Evolutionary conservation across 2,888 invertebrate species (phyloP), one percentile per base, ranked within the genome.

Genomic region (Synanthedon tipuliformis): DNA sequence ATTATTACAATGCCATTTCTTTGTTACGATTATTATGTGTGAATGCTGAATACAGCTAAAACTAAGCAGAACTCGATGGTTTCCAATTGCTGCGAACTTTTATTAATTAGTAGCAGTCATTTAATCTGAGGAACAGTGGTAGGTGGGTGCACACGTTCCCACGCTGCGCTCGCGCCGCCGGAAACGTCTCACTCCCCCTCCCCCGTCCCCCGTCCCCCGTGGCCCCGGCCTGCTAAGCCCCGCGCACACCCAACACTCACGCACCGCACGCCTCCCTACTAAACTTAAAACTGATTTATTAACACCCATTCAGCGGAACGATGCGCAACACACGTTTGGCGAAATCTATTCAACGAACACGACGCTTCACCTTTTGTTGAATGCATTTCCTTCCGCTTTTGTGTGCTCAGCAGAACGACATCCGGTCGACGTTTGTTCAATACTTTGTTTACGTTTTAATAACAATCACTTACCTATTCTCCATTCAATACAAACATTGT

Each of bases 101-200:
- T 81, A 85, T 83, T 86, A 86, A 86, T 86, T 84, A 84, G 82
- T 81, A 73, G 66, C 73, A 76, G 79, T 78, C 81, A 73, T 81
- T 79, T 80, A 81, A 81, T 82, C 78, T 74, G 75, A 76, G 73
- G 73, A 79, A 71, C 68, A 68, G 75, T 70, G 69, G 73, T 64
- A 80, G 79, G 81, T 79, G 81, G 79, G 75, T 77, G 79, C 78
- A 80, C 71, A 68, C 75, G 82, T 85, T 85, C 87, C 85, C 86
- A 86, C 87, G 87, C 73, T 79, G 81, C 78, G 81, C 77, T 73
- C 69, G 78, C 78, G 78, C 73, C 67, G 76, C 84, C 84, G 85
- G 84, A 85, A 82, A 75, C 73, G 69, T 67, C 61, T 69, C 69
- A 69, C 62, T 65, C 63, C 62, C 52, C 41, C 16, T 50, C 40